Evolutionary conservation across 1,140 invertebrate genomes (phyloP), one percentile per base, ranked within the genome.

Genomic region (Sarcophaga peregrina): DNA sequence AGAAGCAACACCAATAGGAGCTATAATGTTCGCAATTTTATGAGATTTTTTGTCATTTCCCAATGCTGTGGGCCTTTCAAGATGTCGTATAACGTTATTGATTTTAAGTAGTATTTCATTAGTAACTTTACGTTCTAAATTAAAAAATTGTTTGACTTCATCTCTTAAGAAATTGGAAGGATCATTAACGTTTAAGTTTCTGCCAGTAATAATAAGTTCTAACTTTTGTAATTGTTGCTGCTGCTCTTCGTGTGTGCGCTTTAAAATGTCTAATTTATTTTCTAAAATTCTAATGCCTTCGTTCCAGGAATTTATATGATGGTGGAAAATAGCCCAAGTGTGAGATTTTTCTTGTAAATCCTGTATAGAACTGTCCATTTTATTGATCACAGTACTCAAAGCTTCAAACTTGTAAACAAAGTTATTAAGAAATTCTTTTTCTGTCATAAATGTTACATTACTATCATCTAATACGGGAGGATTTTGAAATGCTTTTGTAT

Each of bases 301-400:
- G 68, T 84, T 86, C 85, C 85, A 86, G 1, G 85, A 76, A n/a
- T 84, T 81, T n/a, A 86, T 83, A 20, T 86, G 84, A 82, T 86
- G 85, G 11, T 54, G 81, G 62, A 85, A 85, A 54, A 86, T 85
- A 9, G 84, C 80, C 85, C 84, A 86, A 9, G 75, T 84, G 46
- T 85, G 83, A 5, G 84, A 78, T 37, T 85, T 85, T 76, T 85
- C 85, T 37, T 85, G 83, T 72, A 86, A 50, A 68, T 88, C 86
- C 58, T 90, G 88, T 37, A 91, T 87, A 80, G 91, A 91, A 82
- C 86, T 89, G 84, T 91, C 90, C 52, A 91, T 82, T 72, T 54
- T 74, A 13, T 45, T 74, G 11, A 78, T 78, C 3, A 17, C 20
- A 8, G 20, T n/a, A 52, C 8, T 50, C 5, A 78, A 20, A 20